These are phyloP conservation scores for Coilia nasus DNA, from an alignment of 2,797 vertebrate species.

Conservation along the genomic window DNA sequence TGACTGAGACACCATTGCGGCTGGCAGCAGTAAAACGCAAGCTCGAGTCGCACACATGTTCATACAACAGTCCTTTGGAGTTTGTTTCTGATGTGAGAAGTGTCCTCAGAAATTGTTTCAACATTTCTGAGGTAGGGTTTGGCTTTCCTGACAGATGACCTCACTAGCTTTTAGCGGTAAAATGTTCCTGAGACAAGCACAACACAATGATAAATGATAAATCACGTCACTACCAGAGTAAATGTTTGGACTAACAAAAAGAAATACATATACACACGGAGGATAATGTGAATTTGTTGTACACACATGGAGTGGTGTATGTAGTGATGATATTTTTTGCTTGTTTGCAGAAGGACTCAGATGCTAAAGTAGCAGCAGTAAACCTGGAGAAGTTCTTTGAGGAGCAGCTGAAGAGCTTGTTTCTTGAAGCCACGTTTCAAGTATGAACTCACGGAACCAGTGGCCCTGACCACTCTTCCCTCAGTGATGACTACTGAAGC, in stretches of 20 bases:
- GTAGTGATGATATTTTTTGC: neutral
- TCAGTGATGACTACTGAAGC: slow-evolving; percentile 27
- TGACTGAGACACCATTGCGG: neutral
- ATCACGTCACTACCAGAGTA: slow-evolving; percentile 8
- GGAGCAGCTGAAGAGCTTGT: slow-evolving; percentile 77
- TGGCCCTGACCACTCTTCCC: slow-evolving; percentile 50
- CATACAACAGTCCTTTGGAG: neutral
- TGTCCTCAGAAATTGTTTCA: neutral
- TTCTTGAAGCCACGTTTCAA: slow-evolving; percentile 75
- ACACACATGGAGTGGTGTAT: neutral
- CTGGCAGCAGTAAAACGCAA: neutral
- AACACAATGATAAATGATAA: slow-evolving; percentile 3
- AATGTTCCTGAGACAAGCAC: neutral
- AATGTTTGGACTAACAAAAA: slow-evolving; percentile 9
- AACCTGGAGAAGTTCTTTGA: slow-evolving; percentile 81
- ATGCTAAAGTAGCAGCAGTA: slow-evolving; percentile 73
- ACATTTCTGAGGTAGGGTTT: neutral
- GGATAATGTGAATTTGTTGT: neutral
- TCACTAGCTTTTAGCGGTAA: neutral
- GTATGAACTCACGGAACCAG: slow-evolving; percentile 68
- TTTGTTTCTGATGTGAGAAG: neutral
- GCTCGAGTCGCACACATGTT: neutral
- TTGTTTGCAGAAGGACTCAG: slow-evolving; percentile 72
- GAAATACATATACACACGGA: neutral
- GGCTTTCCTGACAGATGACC: neutral